Conservation (phyloP, 1,140 invertebrate species). For the Drosophila setifemur region DNA sequence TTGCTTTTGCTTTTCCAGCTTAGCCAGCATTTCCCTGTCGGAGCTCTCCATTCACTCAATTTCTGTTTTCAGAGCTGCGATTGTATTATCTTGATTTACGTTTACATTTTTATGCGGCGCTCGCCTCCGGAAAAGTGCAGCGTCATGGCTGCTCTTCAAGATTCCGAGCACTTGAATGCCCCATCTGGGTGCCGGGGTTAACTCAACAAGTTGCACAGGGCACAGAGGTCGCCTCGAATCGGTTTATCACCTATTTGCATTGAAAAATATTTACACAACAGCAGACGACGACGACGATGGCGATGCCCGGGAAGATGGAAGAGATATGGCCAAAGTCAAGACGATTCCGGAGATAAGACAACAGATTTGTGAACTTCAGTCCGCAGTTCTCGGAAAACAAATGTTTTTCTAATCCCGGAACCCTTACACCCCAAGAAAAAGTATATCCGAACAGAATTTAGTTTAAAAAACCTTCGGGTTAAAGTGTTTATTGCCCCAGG, state of each 20-base stretch:
- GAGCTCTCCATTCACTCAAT: conserved; percentile 53
- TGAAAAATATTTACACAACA: conserved; percentile 73
- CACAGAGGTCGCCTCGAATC: conserved; percentile 43
- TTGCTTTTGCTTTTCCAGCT: too few relatives aligned
- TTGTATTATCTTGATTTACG: conserved; percentile 76
- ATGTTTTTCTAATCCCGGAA: too few relatives aligned
- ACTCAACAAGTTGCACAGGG: conserved; percentile 49
- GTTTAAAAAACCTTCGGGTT: too few relatives aligned
- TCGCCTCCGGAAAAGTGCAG: conserved; percentile 54
- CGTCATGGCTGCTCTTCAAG: conserved; percentile 33
- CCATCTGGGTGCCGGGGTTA: neutral
- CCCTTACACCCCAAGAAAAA: too few relatives aligned
- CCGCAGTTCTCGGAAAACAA: too few relatives aligned
- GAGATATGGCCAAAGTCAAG: conserved; percentile 5
- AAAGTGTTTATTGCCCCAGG: neutral
- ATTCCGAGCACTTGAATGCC: conserved; percentile 1
- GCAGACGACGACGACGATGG: conserved; percentile 26
- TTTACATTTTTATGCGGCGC: conserved; percentile 51
- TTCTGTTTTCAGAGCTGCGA: conserved; percentile 64
- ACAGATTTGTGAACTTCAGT: conserved; percentile 17
- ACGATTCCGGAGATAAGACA: conserved; percentile 9
- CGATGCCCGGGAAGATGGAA: conserved; percentile 9
- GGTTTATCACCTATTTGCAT: conserved; percentile 75
- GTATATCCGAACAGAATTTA: too few relatives aligned
- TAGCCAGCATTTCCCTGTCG: conserved; percentile 23